Evolutionary conservation across 2,888 invertebrate genomes (phyloP).

Genomic region (Scaptomyza polygonia): DNA sequence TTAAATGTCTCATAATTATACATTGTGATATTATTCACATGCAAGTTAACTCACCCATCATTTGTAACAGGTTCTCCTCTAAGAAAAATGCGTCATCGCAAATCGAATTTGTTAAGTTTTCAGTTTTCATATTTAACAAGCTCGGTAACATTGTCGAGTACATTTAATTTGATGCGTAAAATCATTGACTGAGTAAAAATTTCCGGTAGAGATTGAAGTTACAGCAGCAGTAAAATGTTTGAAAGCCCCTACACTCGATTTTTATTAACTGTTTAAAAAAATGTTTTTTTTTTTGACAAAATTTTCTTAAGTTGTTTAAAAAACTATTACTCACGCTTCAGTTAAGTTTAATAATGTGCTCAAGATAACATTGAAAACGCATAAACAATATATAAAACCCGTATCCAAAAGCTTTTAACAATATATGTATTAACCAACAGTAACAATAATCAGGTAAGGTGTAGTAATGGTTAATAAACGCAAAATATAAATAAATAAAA

Average conservation of each 20-base stretch:
- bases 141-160: conserved; percentile 73
- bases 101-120: conserved; percentile 78
- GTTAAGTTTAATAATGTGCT: conserved; percentile 76
- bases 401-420: conserved; percentile 42
- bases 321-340: conserved; percentile 57
- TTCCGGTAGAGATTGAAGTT: conserved; percentile 21
- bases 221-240: conserved; percentile 51
- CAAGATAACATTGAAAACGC: conserved; percentile 67
- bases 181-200: conserved; percentile 10
- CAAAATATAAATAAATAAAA: conserved; percentile 49
- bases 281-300: conserved; percentile 56
- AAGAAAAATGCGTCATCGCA: conserved; percentile 83
- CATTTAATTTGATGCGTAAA: conserved; percentile 46
- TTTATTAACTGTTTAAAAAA: conserved; percentile 56
- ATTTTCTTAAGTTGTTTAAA: conserved; percentile 16
- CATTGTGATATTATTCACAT: background rate
- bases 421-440: conserved; percentile 40
- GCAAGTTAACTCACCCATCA: conserved; percentile 80
- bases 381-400: conserved; percentile 48
- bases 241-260: conserved; percentile 59
- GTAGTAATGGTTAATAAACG: conserved; percentile 44
- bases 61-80: conserved; percentile 83
- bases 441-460: conserved; percentile 7
- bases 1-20: background rate
- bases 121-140: conserved; percentile 84